Conservation (phyloP, 2,888 invertebrate genomes). For the Scaptomyza flava region DNA sequence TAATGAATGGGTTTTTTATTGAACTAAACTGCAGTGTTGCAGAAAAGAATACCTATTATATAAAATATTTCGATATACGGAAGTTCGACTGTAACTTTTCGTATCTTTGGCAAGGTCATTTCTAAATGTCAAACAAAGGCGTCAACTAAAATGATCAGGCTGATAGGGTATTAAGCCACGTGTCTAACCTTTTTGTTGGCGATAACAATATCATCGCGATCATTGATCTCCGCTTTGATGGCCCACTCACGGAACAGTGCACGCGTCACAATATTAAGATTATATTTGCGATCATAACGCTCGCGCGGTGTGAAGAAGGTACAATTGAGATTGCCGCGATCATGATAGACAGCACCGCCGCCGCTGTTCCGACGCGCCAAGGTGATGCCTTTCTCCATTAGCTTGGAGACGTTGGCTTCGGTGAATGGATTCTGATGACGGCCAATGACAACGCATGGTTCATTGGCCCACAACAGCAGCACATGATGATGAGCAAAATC, state of each 20-base stretch:
- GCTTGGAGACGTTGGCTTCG: constrained; percentile 91
- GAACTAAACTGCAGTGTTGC: too few species aligned
- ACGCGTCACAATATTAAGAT: constrained; percentile 93
- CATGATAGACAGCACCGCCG: constrained; percentile 98
- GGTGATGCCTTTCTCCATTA: constrained; percentile 88
- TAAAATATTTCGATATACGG: too few species aligned
- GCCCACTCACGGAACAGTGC: constrained; percentile 93
- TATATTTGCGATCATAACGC: constrained; percentile 93
- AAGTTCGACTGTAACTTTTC: too few species aligned
- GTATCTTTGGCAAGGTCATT: too few species aligned
- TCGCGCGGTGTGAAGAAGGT: constrained; percentile 95
- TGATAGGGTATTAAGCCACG: not conserved
- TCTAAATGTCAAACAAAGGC: too few species aligned
- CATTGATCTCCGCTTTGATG: constrained; percentile 90
- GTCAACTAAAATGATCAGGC: too few species aligned
- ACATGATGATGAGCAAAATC: constrained; percentile 93
- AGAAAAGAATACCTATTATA: too few species aligned
- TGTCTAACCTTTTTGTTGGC: constrained; percentile 86
- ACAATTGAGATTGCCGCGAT: constrained; percentile 95
- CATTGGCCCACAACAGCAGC: constrained; percentile 96
- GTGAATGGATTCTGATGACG: constrained; percentile 98
- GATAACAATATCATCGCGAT: constrained; percentile 94
- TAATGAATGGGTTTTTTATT: too few species aligned
- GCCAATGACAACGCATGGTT: constrained; percentile 97
- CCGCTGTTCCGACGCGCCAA: constrained; percentile 97